Base-by-base conservation (phyloP, 2,888 invertebrate genomes). In the Eupithecia abbreviata region DNA sequence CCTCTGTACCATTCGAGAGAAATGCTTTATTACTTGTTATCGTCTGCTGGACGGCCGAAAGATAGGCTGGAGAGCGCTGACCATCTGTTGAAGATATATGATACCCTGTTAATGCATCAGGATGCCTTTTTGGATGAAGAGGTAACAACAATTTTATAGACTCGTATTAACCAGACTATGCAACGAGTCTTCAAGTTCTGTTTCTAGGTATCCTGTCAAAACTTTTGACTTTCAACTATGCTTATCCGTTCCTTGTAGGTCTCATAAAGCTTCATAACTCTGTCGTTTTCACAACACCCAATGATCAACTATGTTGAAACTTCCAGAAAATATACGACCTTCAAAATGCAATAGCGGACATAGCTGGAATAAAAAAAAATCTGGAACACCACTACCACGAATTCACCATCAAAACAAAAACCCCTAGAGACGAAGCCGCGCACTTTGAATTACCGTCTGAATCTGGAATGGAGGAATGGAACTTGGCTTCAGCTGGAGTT, bases 101-200 rank as follows among this genome's bases (percentile, higher is more conserved):
- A 94, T 51, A 90, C 87, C 10, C 82, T 95, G 62, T 80, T 95
- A 68, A 91, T 89, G 79, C 90, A 94, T 83, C 96, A 96, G 51
- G 95, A 96, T 84, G 96, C 97, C 13, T 96, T 98, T 83, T 95
- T 97, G 78, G 96, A 96, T 91, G 96, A 97, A 90, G 96, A 97
- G 96, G 98, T 98, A 89, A 90, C 93, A 88, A 30, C 30, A 15
- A 13, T 55, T 3, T n/a, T 18, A 6, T 66, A 5, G 42, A 13
- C 41, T 41, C 3, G n/a, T n/a, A 12, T 4, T 30, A 30, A 30
- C 30, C 30, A 30, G 30, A 30, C 30, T 30, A 30, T 30, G 30
- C 30, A 30, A 30, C 30, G 1, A 30, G 30, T 30, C 1, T 30
- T 30, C 30, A 30, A 30, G 30, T 30, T 30, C 30, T 30, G 30